A percentile compares a stretch with the other conserved stretches of the same genome.
phyloP scores from a whole-genome alignment of 2,888 invertebrate genomes.

The Bugulina stolonifera region DNA sequence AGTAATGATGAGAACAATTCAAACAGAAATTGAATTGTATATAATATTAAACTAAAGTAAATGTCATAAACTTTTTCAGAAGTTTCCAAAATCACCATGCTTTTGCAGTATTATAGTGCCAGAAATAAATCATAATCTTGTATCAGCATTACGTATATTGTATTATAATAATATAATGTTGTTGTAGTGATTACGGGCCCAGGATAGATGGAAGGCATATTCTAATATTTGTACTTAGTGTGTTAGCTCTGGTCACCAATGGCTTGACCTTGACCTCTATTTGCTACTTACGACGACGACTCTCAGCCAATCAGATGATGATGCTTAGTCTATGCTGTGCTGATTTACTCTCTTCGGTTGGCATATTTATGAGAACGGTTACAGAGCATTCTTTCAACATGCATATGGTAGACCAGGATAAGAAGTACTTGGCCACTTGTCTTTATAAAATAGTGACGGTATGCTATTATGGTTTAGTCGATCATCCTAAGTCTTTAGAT shows the following conservation, averaged over 20 bases:
- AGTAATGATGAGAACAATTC: no score
- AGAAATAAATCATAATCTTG: no score
- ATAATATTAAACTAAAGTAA: no score
- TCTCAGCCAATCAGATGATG: constrained; percentile 30
- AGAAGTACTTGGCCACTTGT: not conserved
- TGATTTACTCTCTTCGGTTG: constrained; percentile 29
- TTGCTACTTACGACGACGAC: constrained; percentile 7
- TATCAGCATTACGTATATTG: no score
- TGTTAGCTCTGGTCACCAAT: not conserved
- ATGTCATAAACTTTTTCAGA: no score
- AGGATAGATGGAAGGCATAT: constrained; percentile 19
- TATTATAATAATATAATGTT: no score
- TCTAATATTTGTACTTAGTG: constrained; percentile 14
- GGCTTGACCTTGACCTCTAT: constrained; percentile 1
- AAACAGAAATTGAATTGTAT: no score
- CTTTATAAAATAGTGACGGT: not conserved
- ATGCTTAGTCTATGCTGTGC: constrained; percentile 30
- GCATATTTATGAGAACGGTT: constrained; percentile 22
- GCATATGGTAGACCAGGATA: not conserved
- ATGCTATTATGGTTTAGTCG: not conserved
- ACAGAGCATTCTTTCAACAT: not conserved
- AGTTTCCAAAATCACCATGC: no score
- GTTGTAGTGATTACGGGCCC: not conserved
- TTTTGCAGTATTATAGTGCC: no score
- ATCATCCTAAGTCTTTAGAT: not conserved